Conservation (phyloP, 1,140 invertebrate species). For the Hycleus cichorii region DNA sequence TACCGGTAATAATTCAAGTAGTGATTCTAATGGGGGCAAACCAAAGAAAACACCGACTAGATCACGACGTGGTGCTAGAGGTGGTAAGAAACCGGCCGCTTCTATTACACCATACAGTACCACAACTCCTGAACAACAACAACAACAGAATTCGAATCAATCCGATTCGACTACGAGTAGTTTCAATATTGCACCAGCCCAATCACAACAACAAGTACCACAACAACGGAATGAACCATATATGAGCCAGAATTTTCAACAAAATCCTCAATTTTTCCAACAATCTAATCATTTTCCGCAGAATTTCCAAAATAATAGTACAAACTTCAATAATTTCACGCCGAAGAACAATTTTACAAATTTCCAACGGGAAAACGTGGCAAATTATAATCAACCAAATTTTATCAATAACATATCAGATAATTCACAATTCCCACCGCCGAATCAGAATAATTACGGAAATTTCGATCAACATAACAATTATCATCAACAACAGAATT, state of each 20-base stretch:
- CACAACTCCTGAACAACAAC: not conserved
- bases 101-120: constrained; percentile 54
- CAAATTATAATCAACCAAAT: not conserved
- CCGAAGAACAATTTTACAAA: not conserved
- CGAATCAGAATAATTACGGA: too few species aligned
- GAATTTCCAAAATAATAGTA: not conserved
- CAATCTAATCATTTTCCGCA: too few species aligned
- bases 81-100: constrained; percentile 53
- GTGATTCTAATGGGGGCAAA: not conserved
- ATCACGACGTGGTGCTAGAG: constrained; percentile 24
- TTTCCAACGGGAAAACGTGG: not conserved
- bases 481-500: constrained; percentile 6
- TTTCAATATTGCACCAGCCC: not conserved
- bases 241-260: not conserved
- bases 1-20: constrained; percentile 22
- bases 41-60: constrained; percentile 29
- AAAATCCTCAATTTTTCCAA: constrained; percentile 18
- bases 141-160: not conserved
- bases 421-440: constrained; percentile 3
- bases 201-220: too few species aligned
- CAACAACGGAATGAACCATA: too few species aligned
- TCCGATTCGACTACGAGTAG: not conserved
- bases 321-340: constrained; percentile 1
- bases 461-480: too few species aligned
- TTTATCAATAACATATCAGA: constrained; percentile 13